A percentile compares a stretch with the other conserved stretches of the same genome.
These are phyloP conservation scores for Sebastolobus alascanus DNA, from an alignment of 2,797 vertebrate genomes.

Conservation along the genomic window DNA sequence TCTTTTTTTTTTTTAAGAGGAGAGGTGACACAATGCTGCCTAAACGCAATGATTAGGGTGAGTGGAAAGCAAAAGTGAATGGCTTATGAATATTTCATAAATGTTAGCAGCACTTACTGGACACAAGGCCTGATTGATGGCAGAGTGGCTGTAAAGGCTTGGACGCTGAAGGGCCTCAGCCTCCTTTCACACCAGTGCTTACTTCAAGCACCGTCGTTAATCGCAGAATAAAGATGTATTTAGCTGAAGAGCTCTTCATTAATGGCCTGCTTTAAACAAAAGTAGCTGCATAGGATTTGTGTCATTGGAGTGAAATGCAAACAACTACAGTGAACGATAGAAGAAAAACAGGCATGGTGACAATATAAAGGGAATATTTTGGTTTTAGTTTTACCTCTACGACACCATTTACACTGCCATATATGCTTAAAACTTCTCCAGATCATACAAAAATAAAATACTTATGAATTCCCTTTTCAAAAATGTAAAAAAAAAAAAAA, in stretches of 20 bases:
- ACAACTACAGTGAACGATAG: slow-evolving; percentile 54
- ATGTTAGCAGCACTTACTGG: slow-evolving; percentile 98
- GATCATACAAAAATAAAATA: background rate
- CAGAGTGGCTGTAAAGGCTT: slow-evolving; percentile 94
- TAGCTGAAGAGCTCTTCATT: slow-evolving; percentile 98
- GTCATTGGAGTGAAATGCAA: slow-evolving; percentile 82
- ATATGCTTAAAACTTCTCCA: background rate
- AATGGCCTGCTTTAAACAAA: slow-evolving; percentile 90
- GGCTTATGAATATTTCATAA: slow-evolving; percentile 99
- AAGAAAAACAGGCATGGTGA: slow-evolving; percentile 17
- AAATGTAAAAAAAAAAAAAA: background rate
- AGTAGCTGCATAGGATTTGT: slow-evolving; percentile 85
- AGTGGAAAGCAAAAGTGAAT: slow-evolving; percentile 96
- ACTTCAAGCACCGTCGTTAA: slow-evolving; percentile 91
- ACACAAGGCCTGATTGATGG: slow-evolving; percentile 95
- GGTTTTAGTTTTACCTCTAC: slow-evolving; percentile 51
- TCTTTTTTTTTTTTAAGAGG: slow-evolving; percentile 52
- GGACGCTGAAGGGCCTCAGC: slow-evolving; percentile 92
- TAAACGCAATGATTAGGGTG: slow-evolving; percentile 96
- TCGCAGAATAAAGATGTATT: slow-evolving; percentile 92
- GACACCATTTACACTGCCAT: background rate
- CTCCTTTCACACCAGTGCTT: slow-evolving; percentile 85
- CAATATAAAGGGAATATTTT: slow-evolving; percentile 53
- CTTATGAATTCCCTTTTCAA: background rate
- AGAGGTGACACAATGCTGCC: slow-evolving; percentile 82